These are phyloP conservation scores for Polietes domitor DNA, from an alignment of 2,888 invertebrate genomes.

Conservation along the genomic window DNA sequence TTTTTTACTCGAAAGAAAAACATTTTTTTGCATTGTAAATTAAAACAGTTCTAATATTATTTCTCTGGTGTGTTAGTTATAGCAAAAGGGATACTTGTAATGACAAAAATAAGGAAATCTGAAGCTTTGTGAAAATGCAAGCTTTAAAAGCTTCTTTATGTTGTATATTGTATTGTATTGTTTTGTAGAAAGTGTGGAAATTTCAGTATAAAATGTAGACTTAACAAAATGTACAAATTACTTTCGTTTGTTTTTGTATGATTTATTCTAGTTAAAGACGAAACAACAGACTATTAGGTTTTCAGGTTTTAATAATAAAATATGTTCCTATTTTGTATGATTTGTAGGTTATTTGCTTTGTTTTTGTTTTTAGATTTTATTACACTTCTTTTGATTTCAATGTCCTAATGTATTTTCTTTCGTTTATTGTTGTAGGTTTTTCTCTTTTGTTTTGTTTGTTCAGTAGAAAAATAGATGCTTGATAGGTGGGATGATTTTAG, in stretches of 20 bases:
- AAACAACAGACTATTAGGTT: conserved; percentile 67
- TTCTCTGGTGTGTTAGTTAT: too few species aligned
- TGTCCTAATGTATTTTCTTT: conserved; percentile 36
- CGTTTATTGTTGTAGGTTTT: conserved; percentile 62
- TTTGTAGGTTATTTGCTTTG: not conserved
- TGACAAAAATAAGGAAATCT: too few species aligned
- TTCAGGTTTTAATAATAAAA: conserved; percentile 55
- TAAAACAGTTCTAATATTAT: too few species aligned
- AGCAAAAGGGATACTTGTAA: too few species aligned
- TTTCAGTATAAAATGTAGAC: conserved; percentile 42
- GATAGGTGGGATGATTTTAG: conserved; percentile 80
- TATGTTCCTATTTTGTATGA: conserved; percentile 39
- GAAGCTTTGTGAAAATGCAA: not conserved
- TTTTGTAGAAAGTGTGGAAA: conserved; percentile 6
- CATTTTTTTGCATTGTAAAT: too few species aligned
- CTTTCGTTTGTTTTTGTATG: conserved; percentile 50
- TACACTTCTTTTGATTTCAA: conserved; percentile 20
- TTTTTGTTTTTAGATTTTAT: conserved; percentile 31
- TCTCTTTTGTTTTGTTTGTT: conserved; percentile 58
- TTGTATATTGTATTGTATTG: not conserved
- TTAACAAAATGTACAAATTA: conserved; percentile 15
- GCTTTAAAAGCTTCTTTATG: not conserved
- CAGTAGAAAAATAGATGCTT: conserved; percentile 79
- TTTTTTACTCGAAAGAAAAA: too few species aligned
- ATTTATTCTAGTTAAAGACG: conserved; percentile 51